Conservation (phyloP, 2,888 invertebrate species). For the Cylindroiulus punctatus region DNA sequence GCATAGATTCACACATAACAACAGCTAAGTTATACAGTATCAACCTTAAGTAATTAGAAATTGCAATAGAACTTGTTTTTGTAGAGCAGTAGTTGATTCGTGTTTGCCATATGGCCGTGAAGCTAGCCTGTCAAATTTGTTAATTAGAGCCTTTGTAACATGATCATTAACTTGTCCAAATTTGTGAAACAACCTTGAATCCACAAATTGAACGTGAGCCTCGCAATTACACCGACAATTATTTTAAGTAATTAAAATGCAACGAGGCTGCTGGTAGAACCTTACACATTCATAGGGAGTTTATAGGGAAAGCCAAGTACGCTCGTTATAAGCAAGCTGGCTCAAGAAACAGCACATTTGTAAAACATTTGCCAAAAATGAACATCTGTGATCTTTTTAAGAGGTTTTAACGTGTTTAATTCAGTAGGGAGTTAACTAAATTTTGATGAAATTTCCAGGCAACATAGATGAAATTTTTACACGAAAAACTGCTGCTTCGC, state of each 20-base stretch:
- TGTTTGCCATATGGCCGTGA: conserved; percentile 23
- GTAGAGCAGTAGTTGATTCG: neutral
- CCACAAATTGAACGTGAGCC: neutral
- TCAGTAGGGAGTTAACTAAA: no score
- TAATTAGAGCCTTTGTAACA: neutral
- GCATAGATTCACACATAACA: no score
- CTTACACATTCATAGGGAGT: neutral
- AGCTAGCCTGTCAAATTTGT: neutral
- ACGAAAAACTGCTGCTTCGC: no score
- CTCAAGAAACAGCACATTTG: neutral
- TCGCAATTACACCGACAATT: neutral
- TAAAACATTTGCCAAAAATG: neutral
- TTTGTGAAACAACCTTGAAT: neutral
- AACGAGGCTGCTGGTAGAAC: neutral
- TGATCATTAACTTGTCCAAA: neutral
- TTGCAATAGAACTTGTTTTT: neutral
- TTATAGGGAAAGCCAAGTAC: no score
- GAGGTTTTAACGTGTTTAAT: no score
- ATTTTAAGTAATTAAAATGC: neutral
- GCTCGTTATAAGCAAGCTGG: no score
- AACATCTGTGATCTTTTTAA: no score
- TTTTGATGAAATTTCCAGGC: no score
- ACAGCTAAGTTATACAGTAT: no score
- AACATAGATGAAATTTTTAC: no score
- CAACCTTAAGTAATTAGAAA: no score